Evolutionary conservation across 1,140 invertebrate genomes (phyloP).

Genomic region (Drosophila mojavensis): DNA sequence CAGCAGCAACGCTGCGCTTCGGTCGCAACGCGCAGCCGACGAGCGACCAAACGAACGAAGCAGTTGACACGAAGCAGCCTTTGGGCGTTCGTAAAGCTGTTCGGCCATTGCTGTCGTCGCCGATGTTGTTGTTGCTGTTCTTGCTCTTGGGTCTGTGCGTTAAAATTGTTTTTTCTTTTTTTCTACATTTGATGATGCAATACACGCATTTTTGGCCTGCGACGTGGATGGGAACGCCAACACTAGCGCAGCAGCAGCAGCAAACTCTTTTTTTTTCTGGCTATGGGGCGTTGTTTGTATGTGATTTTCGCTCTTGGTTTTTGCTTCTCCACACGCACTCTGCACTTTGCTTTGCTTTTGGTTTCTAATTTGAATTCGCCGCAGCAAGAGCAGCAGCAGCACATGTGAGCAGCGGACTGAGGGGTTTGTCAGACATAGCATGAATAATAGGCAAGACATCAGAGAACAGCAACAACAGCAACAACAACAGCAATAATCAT

Average conservation of each 20-base stretch:
- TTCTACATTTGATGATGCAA: slow-evolving; percentile 81
- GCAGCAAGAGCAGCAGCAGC: slow-evolving; percentile 23
- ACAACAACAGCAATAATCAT: slow-evolving; percentile 4
- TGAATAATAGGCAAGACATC: slow-evolving; percentile 65
- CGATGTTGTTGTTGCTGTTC: slow-evolving; percentile 25
- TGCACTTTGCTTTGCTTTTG: slow-evolving; percentile 75
- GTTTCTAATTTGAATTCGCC: slow-evolving; percentile 50
- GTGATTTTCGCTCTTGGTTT: slow-evolving; percentile 4
- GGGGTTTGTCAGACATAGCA: slow-evolving; percentile 39
- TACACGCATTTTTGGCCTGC: slow-evolving; percentile 69
- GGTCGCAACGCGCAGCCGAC: slow-evolving; percentile 25
- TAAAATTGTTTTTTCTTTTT: slow-evolving; percentile 57
- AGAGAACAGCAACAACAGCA: slow-evolving; percentile 25
- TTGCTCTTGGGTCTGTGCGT: slow-evolving; percentile 39
- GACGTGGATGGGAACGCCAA: slow-evolving; percentile 30
- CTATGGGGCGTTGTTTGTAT: slow-evolving; percentile 15
- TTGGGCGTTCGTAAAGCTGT: slow-evolving; percentile 48
- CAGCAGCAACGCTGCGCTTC: slow-evolving; percentile 45
- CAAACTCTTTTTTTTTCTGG: slow-evolving; percentile 35
- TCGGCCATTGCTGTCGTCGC: slow-evolving; percentile 15
- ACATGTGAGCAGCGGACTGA: slow-evolving; percentile 29
- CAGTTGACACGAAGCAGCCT: slow-evolving; percentile 12
- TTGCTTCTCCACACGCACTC: slow-evolving; percentile 64
- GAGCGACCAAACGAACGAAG: slow-evolving; percentile 22
- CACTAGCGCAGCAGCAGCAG: slow-evolving; percentile 2